phyloP scores from a whole-genome alignment of 2,888 invertebrate species.

The Trichogramma dendrolimi region DNA sequence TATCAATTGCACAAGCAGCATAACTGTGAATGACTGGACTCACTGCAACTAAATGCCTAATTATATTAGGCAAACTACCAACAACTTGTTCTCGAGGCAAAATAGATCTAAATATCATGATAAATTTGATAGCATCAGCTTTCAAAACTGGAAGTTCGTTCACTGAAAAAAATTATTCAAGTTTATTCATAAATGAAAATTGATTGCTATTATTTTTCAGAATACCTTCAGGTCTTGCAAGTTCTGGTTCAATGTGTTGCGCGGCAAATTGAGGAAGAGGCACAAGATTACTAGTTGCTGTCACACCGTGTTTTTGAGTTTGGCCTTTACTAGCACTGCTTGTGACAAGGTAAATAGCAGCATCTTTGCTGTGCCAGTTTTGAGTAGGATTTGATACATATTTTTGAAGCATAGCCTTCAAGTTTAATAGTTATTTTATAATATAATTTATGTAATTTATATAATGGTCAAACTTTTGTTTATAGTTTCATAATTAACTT shows the following conservation, averaged over 20 bases:
- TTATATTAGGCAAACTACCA: conserved; percentile 72
- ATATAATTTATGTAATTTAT: conserved; percentile 1
- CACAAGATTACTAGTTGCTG: conserved; percentile 84
- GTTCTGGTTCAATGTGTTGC: conserved; percentile 82
- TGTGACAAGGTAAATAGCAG: conserved; percentile 93
- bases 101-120: conserved; percentile 92
- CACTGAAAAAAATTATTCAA: conserved; percentile 58
- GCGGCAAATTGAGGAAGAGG: conserved; percentile 84
- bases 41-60: conserved; percentile 70
- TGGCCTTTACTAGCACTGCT: conserved; percentile 87
- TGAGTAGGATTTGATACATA: conserved; percentile 70
- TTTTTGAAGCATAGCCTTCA: conserved; percentile 69
- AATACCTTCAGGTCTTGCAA: conserved; percentile 68
- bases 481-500: conserved; percentile 30
- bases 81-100: conserved; percentile 75
- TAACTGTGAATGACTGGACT: conserved; percentile 92
- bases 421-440: conserved; percentile 7
- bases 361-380: conserved; percentile 94
- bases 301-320: conserved; percentile 87
- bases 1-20: conserved; percentile 88
- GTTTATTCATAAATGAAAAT: neutral
- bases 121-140: conserved; percentile 92
- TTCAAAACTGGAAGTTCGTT: conserved; percentile 86
- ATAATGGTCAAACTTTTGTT: neutral
- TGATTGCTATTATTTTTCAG: conserved; percentile 22